Percentiles rank a stretch among this genome's conserved stretches.
These are phyloP conservation scores for Xylota sylvarum DNA, from an alignment of 2,888 invertebrate genomes.

Conservation along the genomic window DNA sequence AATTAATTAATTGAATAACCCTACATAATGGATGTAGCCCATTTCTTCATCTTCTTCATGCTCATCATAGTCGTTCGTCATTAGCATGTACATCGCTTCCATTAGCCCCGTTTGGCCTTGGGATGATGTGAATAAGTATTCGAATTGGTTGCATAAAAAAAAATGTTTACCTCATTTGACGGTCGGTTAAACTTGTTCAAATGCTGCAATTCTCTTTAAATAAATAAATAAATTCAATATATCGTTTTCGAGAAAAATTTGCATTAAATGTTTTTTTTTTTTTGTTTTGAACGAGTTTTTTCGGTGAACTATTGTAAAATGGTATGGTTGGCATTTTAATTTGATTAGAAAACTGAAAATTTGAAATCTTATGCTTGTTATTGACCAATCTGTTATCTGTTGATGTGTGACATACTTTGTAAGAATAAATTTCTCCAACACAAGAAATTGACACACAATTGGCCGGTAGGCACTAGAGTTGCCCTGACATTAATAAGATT, in stretches of 20 bases:
- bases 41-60: conserved; percentile 52
- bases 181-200: conserved; percentile 48
- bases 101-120: conserved; percentile 50
- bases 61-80: conserved; percentile 35
- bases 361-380: neutral
- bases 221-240: conserved; percentile 23
- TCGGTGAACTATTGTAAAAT: neutral
- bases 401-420: conserved; percentile 38
- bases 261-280: conserved; percentile 14
- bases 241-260: conserved; percentile 16
- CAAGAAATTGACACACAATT: conserved; percentile 10
- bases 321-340: neutral
- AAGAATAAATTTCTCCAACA: conserved; percentile 7
- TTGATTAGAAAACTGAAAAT: neutral
- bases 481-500: conserved; percentile 39
- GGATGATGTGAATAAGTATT: conserved; percentile 23
- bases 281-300: conserved; percentile 20
- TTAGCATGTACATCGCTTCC: conserved; percentile 42
- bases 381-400: conserved; percentile 33
- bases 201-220: conserved; percentile 59
- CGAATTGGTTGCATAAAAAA: conserved; percentile 31
- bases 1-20: conserved; percentile 47
- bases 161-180: conserved; percentile 28
- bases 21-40: conserved; percentile 16
- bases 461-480: conserved; percentile 4